Evolutionary conservation across 2,888 invertebrate species (phyloP), one percentile per base, ranked within the genome.

Genomic region (Venustoraphidia nigricollis): DNA sequence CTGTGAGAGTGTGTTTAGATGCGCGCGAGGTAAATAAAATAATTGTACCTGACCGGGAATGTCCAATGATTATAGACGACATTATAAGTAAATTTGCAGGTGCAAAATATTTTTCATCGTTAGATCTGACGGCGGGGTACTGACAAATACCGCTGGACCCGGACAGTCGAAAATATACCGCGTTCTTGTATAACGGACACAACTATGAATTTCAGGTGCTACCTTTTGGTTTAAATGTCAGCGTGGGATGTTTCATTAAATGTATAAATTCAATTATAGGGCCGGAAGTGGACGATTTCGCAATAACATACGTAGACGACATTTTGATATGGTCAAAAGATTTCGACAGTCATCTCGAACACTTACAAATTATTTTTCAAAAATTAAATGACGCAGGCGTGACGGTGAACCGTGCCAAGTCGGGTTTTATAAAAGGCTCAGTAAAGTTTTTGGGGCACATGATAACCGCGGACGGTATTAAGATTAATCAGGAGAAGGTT

Each of bases 1-100:
- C 41, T n/a, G 41, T 49, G 4, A 11, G 44, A 1, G 8, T 51
- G n/a, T 45, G 48, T 39, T 13, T 49, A 13, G 46, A 49, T 39
- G 51, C 45, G n/a, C 8, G 51, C 11, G 9, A 27, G 6, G 27
- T 49, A 36, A 49, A 51, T 17, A 10, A 13, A 9, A 10, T 27
- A 27, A 27, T 27, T 27, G 27, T 27, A 27, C 27, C 27, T 3
- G 27, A 27, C 27, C 27, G 27, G 1, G 27, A 27, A 27, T 27
- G 3, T 27, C 27, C 27, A 6, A 27, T 27, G 27, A 27, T 27
- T 5, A 17, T 34, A 10, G 38, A 41, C 10, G 13, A 45, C n/a
- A 9, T 45, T 13, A 10, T 36, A 34, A 34, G 10, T 40, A 44
- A 44, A 35, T 44, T 44, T 36, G 10, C 13, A 8, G 13, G 13